Percentiles rank a stretch among this genome's conserved stretches.
These are phyloP conservation scores for Pelosia muscerda DNA, from an alignment of 2,888 invertebrate species.

Conservation along the genomic window DNA sequence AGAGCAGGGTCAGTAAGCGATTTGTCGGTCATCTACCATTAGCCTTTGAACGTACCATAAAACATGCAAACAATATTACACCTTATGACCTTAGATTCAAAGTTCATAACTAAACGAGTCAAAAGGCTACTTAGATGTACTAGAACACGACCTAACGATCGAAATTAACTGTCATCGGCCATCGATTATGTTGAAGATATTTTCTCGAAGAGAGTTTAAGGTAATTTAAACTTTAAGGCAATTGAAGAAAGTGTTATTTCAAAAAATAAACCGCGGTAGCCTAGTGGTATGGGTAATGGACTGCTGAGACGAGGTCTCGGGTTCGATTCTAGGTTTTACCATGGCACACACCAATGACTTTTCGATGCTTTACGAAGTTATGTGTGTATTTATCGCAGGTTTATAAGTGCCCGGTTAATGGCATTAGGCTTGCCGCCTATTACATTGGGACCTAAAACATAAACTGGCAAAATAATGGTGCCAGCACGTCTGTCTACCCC, in stretches of 20 bases:
- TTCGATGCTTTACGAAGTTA: no score
- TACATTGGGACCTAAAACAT: no score
- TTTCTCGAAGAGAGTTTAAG: constrained; percentile 21
- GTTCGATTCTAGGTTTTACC: no score
- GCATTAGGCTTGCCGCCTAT: no score
- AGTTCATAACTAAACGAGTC: constrained; percentile 35
- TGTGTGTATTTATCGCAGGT: no score
- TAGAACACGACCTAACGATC: constrained; percentile 53
- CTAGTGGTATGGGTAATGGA: no score
- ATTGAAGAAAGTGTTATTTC: background rate
- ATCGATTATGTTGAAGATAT: constrained; percentile 50
- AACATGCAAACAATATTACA: constrained; percentile 26
- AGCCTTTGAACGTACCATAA: constrained; percentile 20
- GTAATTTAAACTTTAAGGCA: constrained; percentile 25
- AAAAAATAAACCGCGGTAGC: no score
- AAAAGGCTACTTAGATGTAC: constrained; percentile 36
- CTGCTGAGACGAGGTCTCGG: no score
- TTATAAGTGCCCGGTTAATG: no score
- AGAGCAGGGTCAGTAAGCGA: constrained; percentile 68
- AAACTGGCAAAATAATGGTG: no score
- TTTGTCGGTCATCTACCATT: constrained; percentile 45
- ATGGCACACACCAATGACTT: no score
- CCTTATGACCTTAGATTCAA: constrained; percentile 47
- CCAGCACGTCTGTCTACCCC: no score
- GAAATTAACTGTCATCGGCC: constrained; percentile 65